Evolutionary conservation across 1,140 invertebrate genomes (phyloP), one percentile per base, ranked within the genome.

Genomic region (Amphibalanus amphitrite): DNA sequence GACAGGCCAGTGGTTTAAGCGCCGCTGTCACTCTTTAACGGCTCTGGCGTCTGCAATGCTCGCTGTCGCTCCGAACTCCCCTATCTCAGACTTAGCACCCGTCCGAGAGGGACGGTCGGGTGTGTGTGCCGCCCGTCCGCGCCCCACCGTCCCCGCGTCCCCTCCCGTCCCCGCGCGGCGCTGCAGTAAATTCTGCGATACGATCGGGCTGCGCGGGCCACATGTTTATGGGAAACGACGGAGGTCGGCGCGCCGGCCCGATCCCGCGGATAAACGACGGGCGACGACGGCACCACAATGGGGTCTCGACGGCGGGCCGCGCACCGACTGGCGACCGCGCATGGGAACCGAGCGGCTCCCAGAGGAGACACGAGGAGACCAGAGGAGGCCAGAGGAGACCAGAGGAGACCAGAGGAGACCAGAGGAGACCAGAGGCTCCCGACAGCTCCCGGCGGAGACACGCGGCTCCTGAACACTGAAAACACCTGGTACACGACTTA

Each of bases 151-250:
- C 47, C 47, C 1, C 47, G 6, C 47, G 6, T 20, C 47, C 20
- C 47, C 47, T 59, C 47, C 47, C 33, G 33, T 38, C 33, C 33
- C 33, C 4, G 33, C 33, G 4, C 33, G 33, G 6, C 47, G 47
- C 47, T 59, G 47, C 47, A 59, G 47, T 59, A 59, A 59, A 59
- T 59, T 59, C 47, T 59, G 47, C 47, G 47, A 59, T 59, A 59
- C 47, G 23, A 59, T 59, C 47, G 1, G 13, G 6, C 47, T 13
- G 20, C 47, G 13, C 47, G 47, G 47, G 47, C 10, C 23, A 59
- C 47, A 59, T 59, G 47, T 59, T 59, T 59, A 59, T 59, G 47
- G 47, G 47, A 59, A 59, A 59, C 47, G 47, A 20, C 47, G 20
- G 1, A 15, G 33, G 4, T 4, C 15, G 33, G 33, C 33, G 33